phyloP scores from a whole-genome alignment of 2,113 vertebrate genomes.

The Australoheros scitulus region DNA sequence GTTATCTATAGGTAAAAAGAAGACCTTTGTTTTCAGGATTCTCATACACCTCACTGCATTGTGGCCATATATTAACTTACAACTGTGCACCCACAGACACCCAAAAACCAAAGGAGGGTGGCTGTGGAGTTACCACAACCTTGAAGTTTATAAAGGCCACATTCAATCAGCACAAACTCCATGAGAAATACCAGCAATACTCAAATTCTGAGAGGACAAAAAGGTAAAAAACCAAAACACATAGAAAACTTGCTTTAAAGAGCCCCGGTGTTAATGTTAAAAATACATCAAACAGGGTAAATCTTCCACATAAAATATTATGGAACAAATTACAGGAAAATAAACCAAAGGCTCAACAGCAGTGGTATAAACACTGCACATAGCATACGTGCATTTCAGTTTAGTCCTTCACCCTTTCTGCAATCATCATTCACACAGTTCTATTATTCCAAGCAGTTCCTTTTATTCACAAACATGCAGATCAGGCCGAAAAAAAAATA shows the following conservation, averaged over 20 bases:
- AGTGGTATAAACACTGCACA: background rate
- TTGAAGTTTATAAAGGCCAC: background rate
- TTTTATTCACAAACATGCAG: background rate
- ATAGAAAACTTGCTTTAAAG: background rate
- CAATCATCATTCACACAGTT: background rate
- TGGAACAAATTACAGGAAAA: background rate
- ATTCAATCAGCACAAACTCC: background rate
- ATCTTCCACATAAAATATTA: background rate
- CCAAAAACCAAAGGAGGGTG: background rate
- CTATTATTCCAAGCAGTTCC: background rate
- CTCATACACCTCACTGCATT: background rate
- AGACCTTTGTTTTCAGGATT: no score
- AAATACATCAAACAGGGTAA: background rate
- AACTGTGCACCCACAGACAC: background rate
- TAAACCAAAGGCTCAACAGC: background rate
- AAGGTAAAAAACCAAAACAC: no score
- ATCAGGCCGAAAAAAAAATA: background rate
- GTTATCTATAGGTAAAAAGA: no score
- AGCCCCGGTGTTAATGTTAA: background rate
- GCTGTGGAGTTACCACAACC: background rate
- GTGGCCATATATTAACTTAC: background rate
- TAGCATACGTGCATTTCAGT: background rate
- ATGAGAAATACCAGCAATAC: background rate
- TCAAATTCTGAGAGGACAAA: background rate
- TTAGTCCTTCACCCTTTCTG: background rate